Evolutionary conservation across 30 jellyfish, hydroid and myxozoan genomes (phyloP), one percentile per base, ranked within the genome.

Genomic region (Phacellophora camtschatica): DNA sequence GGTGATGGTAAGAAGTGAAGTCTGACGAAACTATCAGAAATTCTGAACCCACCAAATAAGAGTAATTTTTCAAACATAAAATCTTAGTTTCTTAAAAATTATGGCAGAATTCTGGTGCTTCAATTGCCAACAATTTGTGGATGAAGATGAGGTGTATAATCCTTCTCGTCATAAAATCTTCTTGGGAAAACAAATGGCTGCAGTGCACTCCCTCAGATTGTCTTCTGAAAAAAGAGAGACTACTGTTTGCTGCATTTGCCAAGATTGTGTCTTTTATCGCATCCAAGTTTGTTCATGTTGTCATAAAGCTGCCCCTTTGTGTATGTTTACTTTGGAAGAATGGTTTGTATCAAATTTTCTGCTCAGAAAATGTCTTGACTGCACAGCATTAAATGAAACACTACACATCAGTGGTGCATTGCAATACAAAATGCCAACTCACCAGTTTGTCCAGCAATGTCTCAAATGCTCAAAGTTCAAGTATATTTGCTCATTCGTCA

Each of bases 241-340:
- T 8, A 37, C 29, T 25, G 97, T 71, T 10, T 92, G 98, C 65
- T 92, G 98, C 65, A 75, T 92, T 30, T 92, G 98, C 82, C 85
- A 73, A 56, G 97, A 92, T 48, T 92, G 98, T 66, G 97, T 92
- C n/a, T 92, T 39, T 68, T 92, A 92, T 66, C 90, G 96, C 39
- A 69, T 92, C 10, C 96, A 92, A 31, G 74, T 58, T 7, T 92
- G 98, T 65, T 53, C 86, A 29, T 68, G 82, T 15, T 92, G 98
- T 51, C 50, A 48, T 13, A 81, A 79, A 33, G 96, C 94, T 11
- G 88, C 90, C 10, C 98, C 98, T 11, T 89, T 92, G n/a, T 92
- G 98, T 63, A 92, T 86, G 98, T 92, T 28, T 49, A 69, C 98
- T 6, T 49, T 92, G 32, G 87, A 88, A 35, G 89, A 92, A 42